Percentiles rank a stretch among this genome's conserved stretches.
Evolutionary conservation across 1,140 invertebrate genomes (phyloP).

Genomic region (Bactericera cockerelli): DNA sequence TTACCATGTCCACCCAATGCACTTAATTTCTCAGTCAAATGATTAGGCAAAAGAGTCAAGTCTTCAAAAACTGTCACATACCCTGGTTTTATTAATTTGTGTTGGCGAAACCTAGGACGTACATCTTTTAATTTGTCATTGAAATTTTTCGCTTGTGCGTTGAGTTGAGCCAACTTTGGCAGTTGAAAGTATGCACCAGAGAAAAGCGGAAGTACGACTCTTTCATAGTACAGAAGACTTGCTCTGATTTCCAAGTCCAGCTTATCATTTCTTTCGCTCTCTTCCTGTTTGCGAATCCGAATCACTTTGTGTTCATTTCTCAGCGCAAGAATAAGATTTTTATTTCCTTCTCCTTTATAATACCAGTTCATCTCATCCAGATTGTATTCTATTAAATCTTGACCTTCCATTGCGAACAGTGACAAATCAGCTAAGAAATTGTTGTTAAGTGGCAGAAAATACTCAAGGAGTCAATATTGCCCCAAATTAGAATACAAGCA

Average conservation of each 20-base stretch:
- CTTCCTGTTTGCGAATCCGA: neutral
- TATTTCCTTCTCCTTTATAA: slow-evolving; percentile 35
- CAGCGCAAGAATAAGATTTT: slow-evolving; percentile 33
- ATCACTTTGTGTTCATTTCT: slow-evolving; percentile 27
- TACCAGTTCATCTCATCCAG: slow-evolving; percentile 21
- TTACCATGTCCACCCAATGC: neutral
- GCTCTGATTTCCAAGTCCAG: slow-evolving; percentile 23
- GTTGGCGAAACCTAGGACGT: slow-evolving; percentile 29
- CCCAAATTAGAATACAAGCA: no score
- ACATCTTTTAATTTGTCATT: slow-evolving; percentile 18
- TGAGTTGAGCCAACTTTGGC: slow-evolving; percentile 22
- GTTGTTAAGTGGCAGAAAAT: neutral
- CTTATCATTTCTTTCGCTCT: neutral
- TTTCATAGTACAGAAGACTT: slow-evolving; percentile 30
- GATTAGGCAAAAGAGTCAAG: slow-evolving; percentile 30
- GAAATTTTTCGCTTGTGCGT: slow-evolving; percentile 22
- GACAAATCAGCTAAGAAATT: neutral
- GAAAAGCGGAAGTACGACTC: slow-evolving; percentile 31
- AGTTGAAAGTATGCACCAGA: slow-evolving; percentile 24
- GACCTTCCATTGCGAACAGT: neutral
- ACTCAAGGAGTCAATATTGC: no score
- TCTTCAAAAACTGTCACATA: slow-evolving; percentile 33
- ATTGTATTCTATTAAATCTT: neutral
- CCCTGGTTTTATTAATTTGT: slow-evolving; percentile 31
- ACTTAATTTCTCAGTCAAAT: slow-evolving; percentile 15